phyloP scores from a whole-genome alignment of 2,888 invertebrate species.

The Chrysopilus asiliformis region DNA sequence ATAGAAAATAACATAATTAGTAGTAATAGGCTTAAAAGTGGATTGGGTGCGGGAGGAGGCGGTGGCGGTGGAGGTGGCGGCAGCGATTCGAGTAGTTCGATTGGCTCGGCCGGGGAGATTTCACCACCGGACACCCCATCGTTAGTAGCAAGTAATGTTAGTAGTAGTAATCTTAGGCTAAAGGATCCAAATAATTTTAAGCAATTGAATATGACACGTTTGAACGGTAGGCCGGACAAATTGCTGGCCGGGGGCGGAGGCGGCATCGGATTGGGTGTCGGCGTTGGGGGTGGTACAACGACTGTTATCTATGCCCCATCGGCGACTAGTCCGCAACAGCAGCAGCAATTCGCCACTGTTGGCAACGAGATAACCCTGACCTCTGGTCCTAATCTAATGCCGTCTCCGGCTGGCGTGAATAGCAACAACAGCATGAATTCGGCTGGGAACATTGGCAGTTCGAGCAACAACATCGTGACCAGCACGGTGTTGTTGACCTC shows the following conservation, averaged over 20 bases:
- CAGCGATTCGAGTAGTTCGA: conserved; percentile 35
- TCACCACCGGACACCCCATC: conserved; percentile 35
- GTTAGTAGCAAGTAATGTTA: conserved; percentile 20
- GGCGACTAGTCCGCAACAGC: conserved; percentile 13
- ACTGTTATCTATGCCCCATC: conserved; percentile 15
- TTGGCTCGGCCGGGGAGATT: conserved; percentile 33
- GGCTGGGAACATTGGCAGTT: conserved; percentile 10
- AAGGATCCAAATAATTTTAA: conserved; percentile 24
- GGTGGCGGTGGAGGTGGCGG: conserved; percentile 17
- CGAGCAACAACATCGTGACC: conserved; percentile 15
- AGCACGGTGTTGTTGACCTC: conserved; percentile 27
- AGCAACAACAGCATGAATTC: conserved; percentile 17
- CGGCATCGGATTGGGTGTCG: conserved; percentile 17
- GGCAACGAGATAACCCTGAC: conserved; percentile 14
- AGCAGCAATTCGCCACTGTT: conserved; percentile 17
- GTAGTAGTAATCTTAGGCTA: conserved; percentile 17
- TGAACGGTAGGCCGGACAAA: conserved; percentile 29
- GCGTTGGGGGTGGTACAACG: conserved; percentile 5
- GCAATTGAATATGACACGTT: conserved; percentile 24
- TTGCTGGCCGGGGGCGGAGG: conserved; percentile 16
- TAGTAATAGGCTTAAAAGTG: not conserved
- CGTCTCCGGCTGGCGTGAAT: conserved; percentile 13
- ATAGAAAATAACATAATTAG: conserved; percentile 10
- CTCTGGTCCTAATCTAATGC: conserved; percentile 17
- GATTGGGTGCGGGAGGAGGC: not conserved